Conservation (phyloP, 2,113 vertebrate genomes). For the Oreotragus oreotragus region DNA sequence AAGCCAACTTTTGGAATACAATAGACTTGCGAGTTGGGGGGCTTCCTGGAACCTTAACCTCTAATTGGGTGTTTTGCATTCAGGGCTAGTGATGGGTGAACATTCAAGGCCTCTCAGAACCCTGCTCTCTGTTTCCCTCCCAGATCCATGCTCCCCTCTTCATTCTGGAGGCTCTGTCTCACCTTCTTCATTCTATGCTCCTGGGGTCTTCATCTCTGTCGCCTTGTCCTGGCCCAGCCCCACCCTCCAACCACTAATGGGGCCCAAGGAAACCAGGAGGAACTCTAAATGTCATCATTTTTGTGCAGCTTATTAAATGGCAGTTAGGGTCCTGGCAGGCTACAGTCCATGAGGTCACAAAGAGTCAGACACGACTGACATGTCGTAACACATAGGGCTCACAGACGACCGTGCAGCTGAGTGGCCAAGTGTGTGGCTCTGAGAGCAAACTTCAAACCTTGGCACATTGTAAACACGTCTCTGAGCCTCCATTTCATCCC, state of each 20-base stretch:
- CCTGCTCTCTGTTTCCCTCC: not conserved
- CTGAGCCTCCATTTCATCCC: not conserved
- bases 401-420: not conserved
- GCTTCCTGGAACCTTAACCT: constrained; percentile 2
- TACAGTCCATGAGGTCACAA: not conserved
- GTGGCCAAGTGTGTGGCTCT: not conserved
- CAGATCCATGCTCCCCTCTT: not conserved
- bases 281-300: not conserved
- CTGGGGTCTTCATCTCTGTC: too few species aligned
- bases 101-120: not conserved
- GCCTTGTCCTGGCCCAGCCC: not conserved
- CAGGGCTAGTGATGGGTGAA: not conserved
- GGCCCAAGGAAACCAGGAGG: not conserved
- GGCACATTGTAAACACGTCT: not conserved
- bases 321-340: not conserved
- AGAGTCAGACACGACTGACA: not conserved
- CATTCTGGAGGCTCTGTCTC: not conserved
- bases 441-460: not conserved
- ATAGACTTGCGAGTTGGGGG: not conserved
- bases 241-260: not conserved
- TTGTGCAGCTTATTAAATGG: not conserved
- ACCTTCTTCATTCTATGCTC: not conserved
- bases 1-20: not conserved
- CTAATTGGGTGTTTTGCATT: not conserved
- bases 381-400: not conserved